phyloP scores from a whole-genome alignment of 2,113 vertebrate species.

The Piliocolobus tephrosceles region DNA sequence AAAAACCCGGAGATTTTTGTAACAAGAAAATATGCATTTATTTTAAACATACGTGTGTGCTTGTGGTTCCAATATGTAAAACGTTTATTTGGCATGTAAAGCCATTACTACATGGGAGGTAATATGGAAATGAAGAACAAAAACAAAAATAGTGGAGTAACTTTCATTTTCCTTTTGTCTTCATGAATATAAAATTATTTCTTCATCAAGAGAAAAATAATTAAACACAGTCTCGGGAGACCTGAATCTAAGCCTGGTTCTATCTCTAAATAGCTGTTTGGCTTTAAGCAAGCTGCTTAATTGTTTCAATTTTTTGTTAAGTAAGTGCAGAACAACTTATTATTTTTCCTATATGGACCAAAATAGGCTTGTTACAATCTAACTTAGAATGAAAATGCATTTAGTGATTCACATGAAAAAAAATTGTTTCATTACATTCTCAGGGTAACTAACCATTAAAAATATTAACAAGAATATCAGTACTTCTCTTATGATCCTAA shows the following conservation, averaged over 20 bases:
- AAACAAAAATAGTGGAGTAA: neutral
- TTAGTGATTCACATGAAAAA: neutral
- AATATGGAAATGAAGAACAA: neutral
- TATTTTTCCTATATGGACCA: neutral
- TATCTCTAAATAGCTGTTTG: neutral
- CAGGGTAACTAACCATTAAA: neutral
- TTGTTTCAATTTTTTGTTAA: neutral
- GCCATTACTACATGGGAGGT: accelerated
- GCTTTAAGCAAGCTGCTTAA: neutral
- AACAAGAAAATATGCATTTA: neutral
- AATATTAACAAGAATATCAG: neutral
- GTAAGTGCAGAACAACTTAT: too few species aligned
- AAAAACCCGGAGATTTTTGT: neutral
- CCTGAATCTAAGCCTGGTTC: neutral
- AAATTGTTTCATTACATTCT: neutral
- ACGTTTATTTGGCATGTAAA: too few species aligned
- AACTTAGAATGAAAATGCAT: neutral
- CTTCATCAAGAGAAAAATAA: neutral
- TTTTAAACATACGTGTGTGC: accelerated
- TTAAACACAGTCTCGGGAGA: neutral
- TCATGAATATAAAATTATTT: neutral
- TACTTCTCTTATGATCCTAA: neutral
- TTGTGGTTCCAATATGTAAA: accelerated
- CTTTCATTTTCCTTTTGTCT: neutral
- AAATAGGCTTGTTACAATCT: neutral